Conservation (phyloP, 2,113 vertebrate species). For the Sylvietta virens region DNA sequence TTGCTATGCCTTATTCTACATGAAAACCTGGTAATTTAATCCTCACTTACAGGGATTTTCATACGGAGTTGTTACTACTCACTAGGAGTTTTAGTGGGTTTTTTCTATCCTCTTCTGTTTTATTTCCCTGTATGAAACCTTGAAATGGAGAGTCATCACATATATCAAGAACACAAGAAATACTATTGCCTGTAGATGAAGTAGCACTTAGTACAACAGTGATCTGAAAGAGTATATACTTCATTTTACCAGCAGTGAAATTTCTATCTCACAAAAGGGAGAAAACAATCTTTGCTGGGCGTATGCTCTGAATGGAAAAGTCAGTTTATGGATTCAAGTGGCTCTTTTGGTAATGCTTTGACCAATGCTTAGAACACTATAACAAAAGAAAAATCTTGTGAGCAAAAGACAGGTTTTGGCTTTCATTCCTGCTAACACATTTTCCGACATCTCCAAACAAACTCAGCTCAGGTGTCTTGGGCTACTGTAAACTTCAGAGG, state of each 20-base stretch:
- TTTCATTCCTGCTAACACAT: background rate
- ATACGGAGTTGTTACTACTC: background rate
- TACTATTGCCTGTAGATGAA: background rate
- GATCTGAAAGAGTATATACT: background rate
- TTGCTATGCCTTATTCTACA: background rate
- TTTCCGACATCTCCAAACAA: background rate
- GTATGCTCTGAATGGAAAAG: background rate
- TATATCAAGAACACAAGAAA: background rate
- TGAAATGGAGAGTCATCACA: background rate
- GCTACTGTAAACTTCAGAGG: conserved; percentile 23
- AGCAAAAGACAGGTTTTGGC: background rate
- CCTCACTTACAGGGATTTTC: background rate
- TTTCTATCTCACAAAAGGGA: background rate
- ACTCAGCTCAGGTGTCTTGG: background rate
- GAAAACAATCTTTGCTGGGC: background rate
- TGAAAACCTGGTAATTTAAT: background rate
- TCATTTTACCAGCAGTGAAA: background rate
- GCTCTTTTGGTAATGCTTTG: background rate
- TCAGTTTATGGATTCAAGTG: background rate
- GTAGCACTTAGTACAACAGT: background rate
- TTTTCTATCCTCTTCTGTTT: background rate
- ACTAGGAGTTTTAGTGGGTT: fast-evolving
- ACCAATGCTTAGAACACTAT: background rate
- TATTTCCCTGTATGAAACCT: background rate
- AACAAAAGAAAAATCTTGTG: background rate